Conservation (phyloP, 2,113 vertebrate genomes). For the Acrocephalus kingi region DNA sequence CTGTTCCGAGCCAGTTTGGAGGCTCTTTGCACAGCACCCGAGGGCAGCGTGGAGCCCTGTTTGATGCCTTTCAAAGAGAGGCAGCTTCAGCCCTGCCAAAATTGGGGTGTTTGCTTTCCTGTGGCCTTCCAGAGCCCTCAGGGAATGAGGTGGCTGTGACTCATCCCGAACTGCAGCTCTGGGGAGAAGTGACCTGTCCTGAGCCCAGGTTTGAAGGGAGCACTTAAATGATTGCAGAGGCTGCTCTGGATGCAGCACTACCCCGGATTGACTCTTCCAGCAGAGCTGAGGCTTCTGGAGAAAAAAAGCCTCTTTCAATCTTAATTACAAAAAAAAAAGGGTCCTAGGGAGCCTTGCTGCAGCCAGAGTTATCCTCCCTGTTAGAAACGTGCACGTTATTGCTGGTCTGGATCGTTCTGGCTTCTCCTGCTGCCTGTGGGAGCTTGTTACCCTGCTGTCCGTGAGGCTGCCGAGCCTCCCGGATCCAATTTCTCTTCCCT, state of each 20-base stretch:
- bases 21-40: not conserved
- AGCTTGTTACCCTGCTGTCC: slow-evolving; percentile 28
- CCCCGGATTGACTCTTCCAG: not conserved
- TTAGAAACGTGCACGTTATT: not conserved
- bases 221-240: not conserved
- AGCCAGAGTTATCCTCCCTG: not conserved
- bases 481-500: not conserved
- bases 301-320: not conserved
- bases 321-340: not conserved
- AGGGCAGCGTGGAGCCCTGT: not conserved
- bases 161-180: not conserved
- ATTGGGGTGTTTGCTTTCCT: accelerated
- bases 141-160: not conserved
- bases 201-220: not conserved
- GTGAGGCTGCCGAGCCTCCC: not conserved
- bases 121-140: not conserved
- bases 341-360: not conserved
- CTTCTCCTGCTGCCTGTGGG: slow-evolving; percentile 9
- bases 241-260: not conserved
- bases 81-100: not conserved
- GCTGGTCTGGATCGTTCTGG: not conserved
- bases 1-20: not conserved
- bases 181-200: not conserved
- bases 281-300: not conserved
- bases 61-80: not conserved